Evolutionary conservation across 1,140 invertebrate genomes (phyloP), one percentile per base, ranked within the genome.

Genomic region (Drosophila orosa): DNA sequence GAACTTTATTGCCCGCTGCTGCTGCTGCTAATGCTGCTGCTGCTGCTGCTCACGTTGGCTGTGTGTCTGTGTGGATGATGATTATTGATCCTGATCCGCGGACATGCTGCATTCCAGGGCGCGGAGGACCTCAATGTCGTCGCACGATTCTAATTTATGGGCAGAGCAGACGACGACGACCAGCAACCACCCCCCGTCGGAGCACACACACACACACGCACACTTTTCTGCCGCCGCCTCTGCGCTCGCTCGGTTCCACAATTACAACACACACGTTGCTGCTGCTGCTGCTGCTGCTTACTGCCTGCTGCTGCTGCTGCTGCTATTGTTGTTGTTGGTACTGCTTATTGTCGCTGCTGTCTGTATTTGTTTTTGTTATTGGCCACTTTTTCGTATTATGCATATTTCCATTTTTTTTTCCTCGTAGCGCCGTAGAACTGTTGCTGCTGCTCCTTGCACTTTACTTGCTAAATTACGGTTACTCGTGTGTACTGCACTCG

Each of bases 361-460:
- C 39, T 76, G 68, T 52, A 59, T 65, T 69, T 85, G 76, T 81
- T 85, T 74, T 73, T 85, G 66, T 81, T 85, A 76, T 60, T 82
- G 72, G 73, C 72, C 50, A 89, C 78, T 79, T 82, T 87, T 87
- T 79, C 68, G 82, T 83, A 76, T 83, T 79, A 76, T 75, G 78
- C 77, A 76, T 83, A 76, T 78, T 86, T 74, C 61, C 75, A 87
- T 87, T 78, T 61, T 56, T 61, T 87, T 78, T 61, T 56, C 58
- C 65, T 55, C 66, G 22, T 29, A 48, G 45, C 45, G 25, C 59
- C 39, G 52, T 60, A 55, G 69, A 59, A 80, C 59, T 69, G 48
- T 62, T 67, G 44, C 72, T 69, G 27, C 47, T 31, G 27, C 61
- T 60, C 55, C 44, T 56, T 47, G 42, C 61, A 67, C 71, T 63